Conservation (phyloP, 2,888 invertebrate genomes). For the Euplagia quadripunctaria region DNA sequence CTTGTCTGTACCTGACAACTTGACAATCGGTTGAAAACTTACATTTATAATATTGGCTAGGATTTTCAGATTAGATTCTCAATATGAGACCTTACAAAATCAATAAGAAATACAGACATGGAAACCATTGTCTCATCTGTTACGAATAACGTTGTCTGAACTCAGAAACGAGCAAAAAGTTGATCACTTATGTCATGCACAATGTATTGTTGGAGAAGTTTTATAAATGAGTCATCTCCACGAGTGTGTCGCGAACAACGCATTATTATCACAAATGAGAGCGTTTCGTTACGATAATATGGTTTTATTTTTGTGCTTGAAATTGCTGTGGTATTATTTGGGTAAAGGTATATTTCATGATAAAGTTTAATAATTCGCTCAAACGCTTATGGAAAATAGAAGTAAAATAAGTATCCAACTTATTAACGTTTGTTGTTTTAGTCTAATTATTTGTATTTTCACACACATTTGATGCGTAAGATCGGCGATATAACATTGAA, state of each 20-base stretch:
- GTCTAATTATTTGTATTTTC: no score
- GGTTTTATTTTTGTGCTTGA: slow-evolving; percentile 29
- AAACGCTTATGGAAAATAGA: neutral
- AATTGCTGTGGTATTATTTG: neutral
- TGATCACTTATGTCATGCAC: slow-evolving; percentile 45
- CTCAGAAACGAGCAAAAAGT: slow-evolving; percentile 36
- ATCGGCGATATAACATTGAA: no score
- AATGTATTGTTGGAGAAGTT: slow-evolving; percentile 33
- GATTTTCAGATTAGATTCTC: no score
- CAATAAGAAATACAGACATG: no score
- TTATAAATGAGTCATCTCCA: slow-evolving; percentile 39
- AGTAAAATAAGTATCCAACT: neutral
- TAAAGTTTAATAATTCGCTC: neutral
- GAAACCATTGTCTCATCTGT: no score
- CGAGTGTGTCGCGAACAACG: slow-evolving; percentile 37
- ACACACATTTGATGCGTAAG: no score
- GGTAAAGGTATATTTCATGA: neutral
- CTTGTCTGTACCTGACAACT: neutral
- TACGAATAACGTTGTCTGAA: slow-evolving; percentile 20
- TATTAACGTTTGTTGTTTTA: no score
- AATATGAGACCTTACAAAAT: no score
- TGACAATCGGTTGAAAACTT: no score
- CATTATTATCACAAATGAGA: slow-evolving; percentile 44
- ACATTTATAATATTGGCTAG: no score
- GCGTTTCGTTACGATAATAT: slow-evolving; percentile 34